These are phyloP conservation scores for Mellilla xanthometata DNA, from an alignment of 2,888 invertebrate species.

Conservation along the genomic window DNA sequence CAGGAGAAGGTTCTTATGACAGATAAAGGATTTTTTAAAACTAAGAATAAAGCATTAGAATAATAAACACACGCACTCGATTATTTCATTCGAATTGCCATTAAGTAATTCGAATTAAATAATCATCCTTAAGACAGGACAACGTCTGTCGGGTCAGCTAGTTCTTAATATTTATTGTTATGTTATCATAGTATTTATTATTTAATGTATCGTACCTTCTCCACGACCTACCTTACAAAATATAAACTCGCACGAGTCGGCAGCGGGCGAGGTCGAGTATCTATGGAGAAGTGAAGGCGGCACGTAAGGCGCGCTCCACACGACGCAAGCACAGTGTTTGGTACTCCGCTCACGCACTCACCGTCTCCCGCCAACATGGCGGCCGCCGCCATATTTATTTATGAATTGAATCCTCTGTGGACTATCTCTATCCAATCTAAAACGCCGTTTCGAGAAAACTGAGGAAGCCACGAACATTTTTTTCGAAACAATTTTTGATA, in stretches of 20 bases:
- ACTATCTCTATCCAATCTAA: constrained; percentile 48
- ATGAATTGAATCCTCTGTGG: constrained; percentile 52
- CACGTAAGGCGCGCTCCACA: constrained; percentile 13
- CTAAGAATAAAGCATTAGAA: too few relatives aligned
- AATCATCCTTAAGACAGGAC: too few relatives aligned
- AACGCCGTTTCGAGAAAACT: constrained; percentile 28
- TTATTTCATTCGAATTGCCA: too few relatives aligned
- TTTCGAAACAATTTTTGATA: constrained; percentile 4
- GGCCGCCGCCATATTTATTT: constrained; percentile 55
- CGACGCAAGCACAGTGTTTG: constrained; percentile 40
- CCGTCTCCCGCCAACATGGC: constrained; percentile 45
- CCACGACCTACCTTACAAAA: constrained; percentile 20
- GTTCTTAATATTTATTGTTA: too few relatives aligned
- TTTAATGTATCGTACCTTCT: too few relatives aligned
- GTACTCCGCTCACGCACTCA: constrained; percentile 50
- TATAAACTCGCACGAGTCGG: neutral
- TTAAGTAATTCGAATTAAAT: too few relatives aligned
- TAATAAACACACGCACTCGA: too few relatives aligned
- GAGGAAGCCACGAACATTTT: neutral
- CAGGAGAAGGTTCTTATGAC: too few relatives aligned
- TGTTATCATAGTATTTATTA: too few relatives aligned
- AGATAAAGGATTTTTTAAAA: too few relatives aligned
- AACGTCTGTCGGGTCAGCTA: too few relatives aligned
- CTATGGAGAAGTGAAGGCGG: constrained; percentile 6
- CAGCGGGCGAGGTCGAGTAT: constrained; percentile 11